These are phyloP conservation scores for Suricata suricatta DNA, from an alignment of 2,113 vertebrate genomes.

Conservation along the genomic window DNA sequence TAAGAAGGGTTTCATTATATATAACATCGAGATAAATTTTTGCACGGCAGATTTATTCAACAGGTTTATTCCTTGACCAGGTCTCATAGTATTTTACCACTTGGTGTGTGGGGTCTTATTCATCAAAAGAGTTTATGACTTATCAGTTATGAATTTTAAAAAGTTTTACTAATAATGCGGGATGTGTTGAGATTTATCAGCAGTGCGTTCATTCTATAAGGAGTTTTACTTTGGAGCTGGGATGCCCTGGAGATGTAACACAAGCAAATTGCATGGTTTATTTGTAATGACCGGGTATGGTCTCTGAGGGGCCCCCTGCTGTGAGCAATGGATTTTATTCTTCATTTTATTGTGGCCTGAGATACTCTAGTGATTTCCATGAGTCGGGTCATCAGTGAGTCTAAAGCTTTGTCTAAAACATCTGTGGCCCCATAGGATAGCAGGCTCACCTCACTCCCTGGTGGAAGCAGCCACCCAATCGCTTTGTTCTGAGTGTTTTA, in stretches of 20 bases:
- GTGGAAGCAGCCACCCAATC: background rate
- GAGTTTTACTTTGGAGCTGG: conserved; percentile 72
- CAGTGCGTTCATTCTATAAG: conserved; percentile 62
- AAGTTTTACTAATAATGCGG: conserved; percentile 82
- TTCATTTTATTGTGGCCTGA: conserved; percentile 56
- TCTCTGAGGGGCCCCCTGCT: conserved; percentile 68
- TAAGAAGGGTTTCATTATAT: conserved; percentile 83
- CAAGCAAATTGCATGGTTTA: background rate
- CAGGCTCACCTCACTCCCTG: background rate
- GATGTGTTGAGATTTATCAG: conserved; percentile 79
- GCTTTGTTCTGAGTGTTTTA: background rate
- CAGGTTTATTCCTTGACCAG: conserved; percentile 84
- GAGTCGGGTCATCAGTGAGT: too few relatives aligned
- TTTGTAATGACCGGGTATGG: background rate
- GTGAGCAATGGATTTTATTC: conserved; percentile 60
- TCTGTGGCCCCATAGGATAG: background rate
- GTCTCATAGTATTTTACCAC: conserved; percentile 80
- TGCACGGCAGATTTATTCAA: conserved; percentile 84
- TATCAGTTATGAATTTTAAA: conserved; percentile 85
- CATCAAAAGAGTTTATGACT: conserved; percentile 84
- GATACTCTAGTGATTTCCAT: background rate
- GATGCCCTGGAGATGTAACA: conserved; percentile 49
- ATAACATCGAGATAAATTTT: conserved; percentile 82
- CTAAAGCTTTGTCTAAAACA: background rate
- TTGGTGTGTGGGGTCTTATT: conserved; percentile 81